These are phyloP conservation scores for Drosophila recens DNA, from an alignment of 2,888 invertebrate genomes.

Conservation along the genomic window DNA sequence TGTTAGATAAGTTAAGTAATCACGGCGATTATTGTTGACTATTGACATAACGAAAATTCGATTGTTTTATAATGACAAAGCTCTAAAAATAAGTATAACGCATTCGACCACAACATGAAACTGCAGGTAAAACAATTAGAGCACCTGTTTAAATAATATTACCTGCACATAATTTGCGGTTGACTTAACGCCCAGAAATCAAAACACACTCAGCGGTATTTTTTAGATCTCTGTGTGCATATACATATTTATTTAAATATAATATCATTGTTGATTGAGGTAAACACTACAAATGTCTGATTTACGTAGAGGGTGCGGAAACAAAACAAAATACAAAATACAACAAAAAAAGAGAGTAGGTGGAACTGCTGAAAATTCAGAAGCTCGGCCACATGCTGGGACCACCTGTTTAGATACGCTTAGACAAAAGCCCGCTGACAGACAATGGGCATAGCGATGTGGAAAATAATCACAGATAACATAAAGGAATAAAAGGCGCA, in stretches of 20 bases:
- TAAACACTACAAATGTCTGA: constrained; percentile 58
- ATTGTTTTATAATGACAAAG: constrained; percentile 80
- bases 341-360: constrained; percentile 44
- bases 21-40: constrained; percentile 72
- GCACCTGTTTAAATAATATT: constrained; percentile 52
- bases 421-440: constrained; percentile 51
- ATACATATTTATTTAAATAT: constrained; percentile 54
- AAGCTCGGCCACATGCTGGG: constrained; percentile 71
- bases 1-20: constrained; percentile 76
- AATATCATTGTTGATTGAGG: constrained; percentile 72
- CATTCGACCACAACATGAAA: background rate
- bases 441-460: constrained; percentile 75
- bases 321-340: background rate
- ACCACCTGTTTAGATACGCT: constrained; percentile 79
- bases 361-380: constrained; percentile 38
- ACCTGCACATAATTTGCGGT: constrained; percentile 56
- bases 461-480: constrained; percentile 80
- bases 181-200: constrained; percentile 53
- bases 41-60: constrained; percentile 73
- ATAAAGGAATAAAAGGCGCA: constrained; percentile 73
- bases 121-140: constrained; percentile 45
- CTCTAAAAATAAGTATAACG: constrained; percentile 22
- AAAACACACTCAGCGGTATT: constrained; percentile 21
- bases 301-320: constrained; percentile 9
- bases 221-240: constrained; percentile 1